Conservation (phyloP, 2,797 vertebrate species). For the Mormyrops boulengeri region DNA sequence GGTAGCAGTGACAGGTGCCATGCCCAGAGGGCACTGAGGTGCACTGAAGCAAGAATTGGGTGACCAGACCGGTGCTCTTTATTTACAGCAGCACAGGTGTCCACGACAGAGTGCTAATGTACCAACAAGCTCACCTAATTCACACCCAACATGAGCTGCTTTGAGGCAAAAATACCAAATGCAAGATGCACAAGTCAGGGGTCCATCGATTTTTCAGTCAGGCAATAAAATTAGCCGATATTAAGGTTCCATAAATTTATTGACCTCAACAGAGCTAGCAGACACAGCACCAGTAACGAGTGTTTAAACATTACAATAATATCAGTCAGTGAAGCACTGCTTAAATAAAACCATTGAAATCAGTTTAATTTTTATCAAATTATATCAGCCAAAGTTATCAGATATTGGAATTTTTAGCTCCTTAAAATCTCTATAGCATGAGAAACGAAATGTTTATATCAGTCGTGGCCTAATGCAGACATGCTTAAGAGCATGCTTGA, state of each 20-base stretch:
- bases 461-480: not conserved
- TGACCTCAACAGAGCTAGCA: not conserved
- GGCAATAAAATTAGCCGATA: not conserved
- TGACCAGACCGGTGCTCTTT: not conserved
- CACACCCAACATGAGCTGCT: not conserved
- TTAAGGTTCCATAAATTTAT: not conserved
- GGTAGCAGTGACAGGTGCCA: not conserved
- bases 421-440: not conserved
- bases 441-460: not conserved
- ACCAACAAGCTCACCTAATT: not conserved
- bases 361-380: not conserved
- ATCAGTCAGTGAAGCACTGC: not conserved
- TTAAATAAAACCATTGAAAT: not conserved
- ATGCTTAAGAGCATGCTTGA: not conserved
- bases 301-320: not conserved
- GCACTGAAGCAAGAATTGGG: not conserved
- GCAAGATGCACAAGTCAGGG: not conserved
- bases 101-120: not conserved
- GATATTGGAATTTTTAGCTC: not conserved
- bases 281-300: not conserved
- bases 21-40: not conserved
- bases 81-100: slow-evolving; percentile 6
- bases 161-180: not conserved
- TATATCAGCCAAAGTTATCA: not conserved
- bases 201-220: not conserved